Evolutionary conservation across 2,888 invertebrate species (phyloP), one percentile per base, ranked within the genome.

Genomic region (Caenorhabditis sp.): DNA sequence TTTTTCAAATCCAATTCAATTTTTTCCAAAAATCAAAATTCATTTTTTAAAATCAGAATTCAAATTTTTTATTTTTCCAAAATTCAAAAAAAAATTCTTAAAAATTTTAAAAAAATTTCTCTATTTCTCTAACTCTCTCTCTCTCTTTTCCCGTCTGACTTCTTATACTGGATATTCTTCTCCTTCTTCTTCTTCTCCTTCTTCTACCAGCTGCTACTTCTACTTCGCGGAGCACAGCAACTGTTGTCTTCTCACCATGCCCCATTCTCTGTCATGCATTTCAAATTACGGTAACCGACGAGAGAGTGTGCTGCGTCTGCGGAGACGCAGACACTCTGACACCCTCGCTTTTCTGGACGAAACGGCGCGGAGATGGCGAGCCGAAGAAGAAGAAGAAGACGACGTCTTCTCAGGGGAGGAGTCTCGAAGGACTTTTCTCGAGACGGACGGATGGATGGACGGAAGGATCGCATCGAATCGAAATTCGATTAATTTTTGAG

Each of bases 261-360:
- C 72, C 9, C 32, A 4, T 9, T 32, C 32, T 32, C 32, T 32
- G 74, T 69, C 80, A 80, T 80, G 80, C 80, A 80, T 80, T 80
- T 80, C 69, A 74, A 80, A 80, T 74, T 80, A 80, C 74, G 80
- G 80, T 80, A 80, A 74, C 55, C 62, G 55, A 32, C 37, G 58
- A 78, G 58, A 69, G 51, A 69, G 64, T 37, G 50, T 47, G 47
- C 2, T 4, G 2, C 47, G 3, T 18, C 4, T 47, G 18, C 8
- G 40, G 37, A 71, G 58, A 35, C 78, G 32, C 37, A 50, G 37
- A 40, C 50, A 51, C 11, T 64, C 18, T 51, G 40, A 40, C 47
- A 47, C 47, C 47, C 47, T 20, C 47, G 47, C 47, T 47, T n/a
- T n/a, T 47, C 40, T 40, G 40, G 40, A 18, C 47, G 47, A 47